A percentile compares a stretch with the other conserved stretches of the same genome.
Evolutionary conservation across 1,140 invertebrate species (phyloP).

Genomic region (Chrysomallon squamiferum): DNA sequence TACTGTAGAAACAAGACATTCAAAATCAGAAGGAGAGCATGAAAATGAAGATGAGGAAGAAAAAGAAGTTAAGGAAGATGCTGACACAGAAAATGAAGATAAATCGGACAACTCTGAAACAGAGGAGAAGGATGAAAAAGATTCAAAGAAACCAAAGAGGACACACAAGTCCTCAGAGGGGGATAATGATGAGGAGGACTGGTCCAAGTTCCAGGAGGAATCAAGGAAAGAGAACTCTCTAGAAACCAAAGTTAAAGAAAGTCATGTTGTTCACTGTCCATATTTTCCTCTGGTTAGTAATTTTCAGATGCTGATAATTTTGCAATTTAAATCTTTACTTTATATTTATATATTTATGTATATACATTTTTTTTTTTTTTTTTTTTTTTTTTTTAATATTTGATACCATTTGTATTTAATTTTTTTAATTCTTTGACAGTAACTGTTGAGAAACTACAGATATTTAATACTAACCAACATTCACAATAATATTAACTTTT

Average conservation of each 20-base stretch:
- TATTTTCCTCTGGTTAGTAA: conserved; percentile 82
- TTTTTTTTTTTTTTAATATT: too few species aligned
- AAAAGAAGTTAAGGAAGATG: conserved; percentile 64
- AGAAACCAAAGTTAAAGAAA: conserved; percentile 92
- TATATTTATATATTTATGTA: too few species aligned
- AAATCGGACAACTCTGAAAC: conserved; percentile 33
- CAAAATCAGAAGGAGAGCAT: conserved; percentile 21
- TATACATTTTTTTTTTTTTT: too few species aligned
- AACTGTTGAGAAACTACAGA: too few species aligned
- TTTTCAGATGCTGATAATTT: too few species aligned
- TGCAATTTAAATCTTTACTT: too few species aligned
- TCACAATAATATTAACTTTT: too few species aligned
- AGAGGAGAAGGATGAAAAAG: conserved; percentile 60
- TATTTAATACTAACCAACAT: too few species aligned
- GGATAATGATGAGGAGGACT: conserved; percentile 68
- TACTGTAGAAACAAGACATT: conserved; percentile 14
- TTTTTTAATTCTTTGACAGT: too few species aligned
- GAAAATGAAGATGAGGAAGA: conserved; percentile 48
- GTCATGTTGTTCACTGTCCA: conserved; percentile 95
- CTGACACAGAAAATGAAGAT: conserved; percentile 57
- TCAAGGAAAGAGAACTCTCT: conserved; percentile 80
- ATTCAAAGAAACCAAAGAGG: conserved; percentile 11
- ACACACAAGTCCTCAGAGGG: conserved; percentile 1
- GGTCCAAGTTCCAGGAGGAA: conserved; percentile 69
- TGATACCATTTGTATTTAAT: too few species aligned